A percentile compares a stretch with the other conserved stretches of the same genome.
These are phyloP conservation scores for Aix galericulata DNA, from an alignment of 2,113 vertebrate genomes.

Conservation along the genomic window DNA sequence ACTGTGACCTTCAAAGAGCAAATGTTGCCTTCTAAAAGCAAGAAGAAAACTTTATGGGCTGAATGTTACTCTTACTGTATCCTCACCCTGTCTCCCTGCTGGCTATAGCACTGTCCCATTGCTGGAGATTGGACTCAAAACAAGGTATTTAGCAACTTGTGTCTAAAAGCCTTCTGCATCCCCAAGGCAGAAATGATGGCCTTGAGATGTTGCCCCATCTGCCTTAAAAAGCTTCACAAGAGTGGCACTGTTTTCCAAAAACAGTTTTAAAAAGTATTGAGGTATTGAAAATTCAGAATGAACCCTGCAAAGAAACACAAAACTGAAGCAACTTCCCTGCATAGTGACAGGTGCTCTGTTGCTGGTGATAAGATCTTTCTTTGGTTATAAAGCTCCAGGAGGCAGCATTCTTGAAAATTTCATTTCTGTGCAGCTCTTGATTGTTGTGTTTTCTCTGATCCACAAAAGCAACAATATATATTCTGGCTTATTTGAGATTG, in stretches of 20 bases:
- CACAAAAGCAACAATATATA: neutral
- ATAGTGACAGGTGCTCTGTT: neutral
- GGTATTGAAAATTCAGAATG: neutral
- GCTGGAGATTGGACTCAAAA: neutral
- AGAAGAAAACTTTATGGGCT: neutral
- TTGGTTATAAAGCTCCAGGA: neutral
- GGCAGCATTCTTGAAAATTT: neutral
- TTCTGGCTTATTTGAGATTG: neutral
- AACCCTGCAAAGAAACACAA: neutral
- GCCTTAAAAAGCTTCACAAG: neutral
- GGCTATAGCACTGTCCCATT: fast-evolving
- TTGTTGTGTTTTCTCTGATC: neutral
- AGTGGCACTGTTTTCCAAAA: neutral
- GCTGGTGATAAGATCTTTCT: neutral
- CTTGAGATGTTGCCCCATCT: neutral
- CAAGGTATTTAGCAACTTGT: neutral
- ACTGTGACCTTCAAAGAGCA: neutral
- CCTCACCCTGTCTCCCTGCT: neutral
- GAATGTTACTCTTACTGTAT: neutral
- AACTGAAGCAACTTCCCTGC: neutral
- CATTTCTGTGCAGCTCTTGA: neutral
- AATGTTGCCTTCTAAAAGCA: neutral
- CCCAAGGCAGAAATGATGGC: neutral
- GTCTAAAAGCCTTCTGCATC: neutral
- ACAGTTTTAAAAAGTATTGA: neutral